Percentiles rank a stretch among this genome's conserved stretches.
Evolutionary conservation across 2,113 vertebrate genomes (phyloP).

Genomic region (Aspiorhynchus laticeps): DNA sequence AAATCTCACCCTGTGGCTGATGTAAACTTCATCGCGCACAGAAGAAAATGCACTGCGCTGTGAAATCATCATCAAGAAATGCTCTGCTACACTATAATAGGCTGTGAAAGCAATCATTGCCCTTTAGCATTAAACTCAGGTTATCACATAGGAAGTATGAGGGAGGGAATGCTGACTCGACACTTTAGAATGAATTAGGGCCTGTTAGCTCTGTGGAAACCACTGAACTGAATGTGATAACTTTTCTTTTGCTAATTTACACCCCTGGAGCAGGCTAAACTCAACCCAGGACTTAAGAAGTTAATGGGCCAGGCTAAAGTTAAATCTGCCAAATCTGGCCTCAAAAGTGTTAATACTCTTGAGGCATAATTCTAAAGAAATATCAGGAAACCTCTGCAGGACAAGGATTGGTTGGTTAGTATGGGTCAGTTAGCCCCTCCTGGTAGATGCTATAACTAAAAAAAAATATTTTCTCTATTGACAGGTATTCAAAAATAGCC

Average conservation of each 20-base stretch:
- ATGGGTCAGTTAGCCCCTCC: background rate
- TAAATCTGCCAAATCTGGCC: background rate
- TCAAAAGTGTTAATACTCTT: background rate
- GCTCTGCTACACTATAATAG: constrained; percentile 12
- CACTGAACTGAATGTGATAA: constrained; percentile 20
- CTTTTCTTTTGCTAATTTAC: constrained; percentile 22
- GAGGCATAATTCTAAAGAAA: background rate
- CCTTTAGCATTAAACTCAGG: constrained; percentile 36
- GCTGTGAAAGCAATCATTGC: constrained; percentile 26
- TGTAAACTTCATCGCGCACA: constrained; percentile 21
- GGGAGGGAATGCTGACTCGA: constrained; percentile 21
- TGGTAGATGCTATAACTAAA: background rate
- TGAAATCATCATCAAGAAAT: constrained; percentile 32
- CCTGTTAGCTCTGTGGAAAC: constrained; percentile 2
- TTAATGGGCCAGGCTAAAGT: constrained; percentile 3
- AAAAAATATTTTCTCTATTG: background rate
- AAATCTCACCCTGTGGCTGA: constrained; percentile 6
- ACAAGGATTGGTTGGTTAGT: background rate
- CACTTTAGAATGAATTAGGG: constrained; percentile 10
- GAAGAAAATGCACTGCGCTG: constrained; percentile 17
- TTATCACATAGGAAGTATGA: background rate
- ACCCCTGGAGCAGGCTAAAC: background rate
- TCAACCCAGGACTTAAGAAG: background rate
- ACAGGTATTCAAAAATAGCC: background rate
- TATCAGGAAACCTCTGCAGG: background rate